A percentile compares a stretch with the other conserved stretches of the same genome.
Evolutionary conservation across 2,888 invertebrate species (phyloP).

Genomic region (Furcula furcula): DNA sequence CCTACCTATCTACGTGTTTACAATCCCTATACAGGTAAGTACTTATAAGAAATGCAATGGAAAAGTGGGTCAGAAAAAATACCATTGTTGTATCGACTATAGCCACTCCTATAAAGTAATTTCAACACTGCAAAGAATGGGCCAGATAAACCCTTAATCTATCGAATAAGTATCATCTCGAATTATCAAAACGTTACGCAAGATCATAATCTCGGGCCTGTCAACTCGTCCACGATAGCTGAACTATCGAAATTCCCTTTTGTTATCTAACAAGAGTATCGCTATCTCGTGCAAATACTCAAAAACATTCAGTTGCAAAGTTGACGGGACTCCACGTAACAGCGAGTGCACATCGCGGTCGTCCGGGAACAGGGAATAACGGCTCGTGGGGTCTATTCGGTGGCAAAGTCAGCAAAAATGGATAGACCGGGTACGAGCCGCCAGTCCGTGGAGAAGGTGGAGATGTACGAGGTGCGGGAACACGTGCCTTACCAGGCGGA

Average conservation of each 20-base stretch:
- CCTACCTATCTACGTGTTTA: too few relatives aligned
- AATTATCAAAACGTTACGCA: constrained; percentile 61
- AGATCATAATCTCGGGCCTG: constrained; percentile 64
- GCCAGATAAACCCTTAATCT: constrained; percentile 53
- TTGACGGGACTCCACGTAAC: constrained; percentile 41
- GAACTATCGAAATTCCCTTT: constrained; percentile 45
- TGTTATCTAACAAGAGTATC: constrained; percentile 51
- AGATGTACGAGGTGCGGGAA: constrained; percentile 71
- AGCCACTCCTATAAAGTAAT: constrained; percentile 43
- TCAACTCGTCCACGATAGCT: constrained; percentile 56
- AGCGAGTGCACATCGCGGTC: constrained; percentile 23
- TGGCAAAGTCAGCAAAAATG: constrained; percentile 45
- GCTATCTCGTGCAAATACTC: constrained; percentile 34
- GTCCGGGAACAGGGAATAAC: constrained; percentile 24
- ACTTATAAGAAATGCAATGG: neutral
- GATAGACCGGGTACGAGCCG: constrained; percentile 70
- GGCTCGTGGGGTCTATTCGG: constrained; percentile 45
- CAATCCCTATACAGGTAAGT: too few relatives aligned
- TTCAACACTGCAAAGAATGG: constrained; percentile 47
- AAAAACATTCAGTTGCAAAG: constrained; percentile 44
- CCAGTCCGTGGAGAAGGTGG: constrained; percentile 66
- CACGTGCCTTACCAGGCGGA: constrained; percentile 75
- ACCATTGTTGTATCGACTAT: constrained; percentile 10
- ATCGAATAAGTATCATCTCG: constrained; percentile 39
- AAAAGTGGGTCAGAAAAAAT: constrained; percentile 22